Base-by-base conservation (phyloP, 2,113 vertebrate species). In the Cathartes aura region DNA sequence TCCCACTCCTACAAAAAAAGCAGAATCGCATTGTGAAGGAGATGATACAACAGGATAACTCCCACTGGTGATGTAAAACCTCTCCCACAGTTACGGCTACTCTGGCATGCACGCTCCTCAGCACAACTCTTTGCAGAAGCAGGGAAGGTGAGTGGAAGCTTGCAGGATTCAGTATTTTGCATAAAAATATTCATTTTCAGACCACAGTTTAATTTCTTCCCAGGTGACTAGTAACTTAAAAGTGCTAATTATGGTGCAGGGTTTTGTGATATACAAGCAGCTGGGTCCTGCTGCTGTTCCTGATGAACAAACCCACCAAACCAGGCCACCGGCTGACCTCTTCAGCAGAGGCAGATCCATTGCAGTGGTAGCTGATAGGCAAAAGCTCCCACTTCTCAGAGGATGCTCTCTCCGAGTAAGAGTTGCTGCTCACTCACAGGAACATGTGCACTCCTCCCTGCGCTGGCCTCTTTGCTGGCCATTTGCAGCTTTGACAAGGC, bases 1-100 rank as follows among this genome's bases (percentile, higher is more conserved):
- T 79, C 73, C 15, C 7, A 29, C 34, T 82, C 21, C 47, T 64
- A 29, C 55, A 53, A 76, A 74, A 55, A 29, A 64, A 8, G 27
- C 45, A 79, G 71, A 82, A 53, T 79, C 67, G 71, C 52, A n/a
- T 48, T 68, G 47, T 82, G 86, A 78, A 91, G 63, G 60, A 89
- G 81, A 83, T 72, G 56, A 43, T 89, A 85, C 27, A 72, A 64
- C 56, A 91, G 56, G 38, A 17, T 64, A 94, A 91, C 79, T 94
- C 93, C 88, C 82, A n/a, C 19, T 32, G 45, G 79, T 66, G 52
- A 38, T 60, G 56, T 94, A 93, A 97, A 96, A 50, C 36, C 70
- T 91, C 50, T 34, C 36, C 56, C 47, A 59, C 42, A 60, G 48
- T 89, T 93, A 84, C 0, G 3, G 45, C 60, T 56, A 52, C 73